phyloP scores from a whole-genome alignment of 2,113 vertebrate genomes.

The Carassius carassius region DNA sequence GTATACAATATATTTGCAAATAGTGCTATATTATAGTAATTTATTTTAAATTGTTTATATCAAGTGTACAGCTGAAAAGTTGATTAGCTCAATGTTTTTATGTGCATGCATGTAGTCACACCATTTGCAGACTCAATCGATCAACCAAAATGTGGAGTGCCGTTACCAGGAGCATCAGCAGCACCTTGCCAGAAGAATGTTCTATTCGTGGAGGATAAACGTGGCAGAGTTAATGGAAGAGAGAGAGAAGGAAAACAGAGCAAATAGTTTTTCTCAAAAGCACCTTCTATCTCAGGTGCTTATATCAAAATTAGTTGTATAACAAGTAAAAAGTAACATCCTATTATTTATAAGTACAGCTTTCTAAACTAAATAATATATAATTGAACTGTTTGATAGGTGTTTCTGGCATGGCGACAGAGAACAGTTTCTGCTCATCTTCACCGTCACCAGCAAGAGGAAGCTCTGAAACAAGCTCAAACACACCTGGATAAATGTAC shows the following conservation, averaged over 20 bases:
- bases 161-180: constrained; percentile 52
- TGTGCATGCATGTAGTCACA: constrained; percentile 58
- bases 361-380: not conserved
- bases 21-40: not conserved
- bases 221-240: constrained; percentile 49
- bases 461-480: constrained; percentile 67
- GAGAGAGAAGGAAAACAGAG: constrained; percentile 59
- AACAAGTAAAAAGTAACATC: not conserved
- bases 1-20: not conserved
- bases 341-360: not conserved
- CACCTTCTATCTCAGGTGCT: constrained; percentile 78
- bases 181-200: constrained; percentile 61
- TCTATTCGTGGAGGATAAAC: constrained; percentile 79
- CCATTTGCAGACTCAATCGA: constrained; percentile 52
- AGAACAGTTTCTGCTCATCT: constrained; percentile 49
- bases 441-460: constrained; percentile 68
- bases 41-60: not conserved
- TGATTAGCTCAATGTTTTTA: not conserved
- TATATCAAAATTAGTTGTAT: not conserved
- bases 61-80: not conserved
- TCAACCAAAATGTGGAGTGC: constrained; percentile 56
- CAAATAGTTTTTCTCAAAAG: constrained; percentile 72
- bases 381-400: not conserved
- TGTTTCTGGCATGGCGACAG: constrained; percentile 73
- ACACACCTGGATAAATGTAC: constrained; percentile 73